Evolutionary conservation across 2,113 vertebrate genomes (phyloP), one percentile per base, ranked within the genome.

Genomic region (Thymallus thymallus): DNA sequence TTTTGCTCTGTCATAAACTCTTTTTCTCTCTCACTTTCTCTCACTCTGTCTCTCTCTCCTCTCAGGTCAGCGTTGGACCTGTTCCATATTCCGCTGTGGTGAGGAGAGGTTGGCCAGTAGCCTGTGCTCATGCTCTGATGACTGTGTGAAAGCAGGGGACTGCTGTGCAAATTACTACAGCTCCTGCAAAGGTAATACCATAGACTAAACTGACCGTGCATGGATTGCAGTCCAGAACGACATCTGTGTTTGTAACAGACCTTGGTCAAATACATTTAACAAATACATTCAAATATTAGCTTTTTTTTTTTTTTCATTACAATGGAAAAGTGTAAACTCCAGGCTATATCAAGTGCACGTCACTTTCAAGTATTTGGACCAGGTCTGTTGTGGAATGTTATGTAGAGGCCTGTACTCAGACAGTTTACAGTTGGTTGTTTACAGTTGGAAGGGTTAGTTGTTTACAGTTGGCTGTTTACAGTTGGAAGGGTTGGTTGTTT

Each of bases 101-200:
- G 94, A 96, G 75, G 83, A 74, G 22, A 88, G 91, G 71, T 56
- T 93, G 76, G 3, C 80, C 41, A 48, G 74, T 67, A 92, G 87
- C 64, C 66, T 88, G 55, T 96, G 95, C 75, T 94, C 93, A 3
- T 95, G 95, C 74, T 92, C 94, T 5, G 88, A 92, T 51, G 93
- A 95, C 79, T 96, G 95, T 76, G 70, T 87, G 76, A 56, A 86
- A 72, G 77, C 22, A 66, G 90, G 91, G 22, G 93, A 95, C 78
- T 95, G 94, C 80, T 95, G 94, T 77, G 32, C 75, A 18, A 86
- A 95, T 83, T 95, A 94, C 71, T 83, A 84, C 24, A 93, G 22
- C 0, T 2, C 84, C 56, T 96, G 94, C 79, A 81, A 90, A 90
- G 93, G 94, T 95, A 86, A 92, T 84, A 24, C 14, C 12, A 51